Evolutionary conservation across 2,113 vertebrate species (phyloP).

Genomic region (Leptocoma aspasia): DNA sequence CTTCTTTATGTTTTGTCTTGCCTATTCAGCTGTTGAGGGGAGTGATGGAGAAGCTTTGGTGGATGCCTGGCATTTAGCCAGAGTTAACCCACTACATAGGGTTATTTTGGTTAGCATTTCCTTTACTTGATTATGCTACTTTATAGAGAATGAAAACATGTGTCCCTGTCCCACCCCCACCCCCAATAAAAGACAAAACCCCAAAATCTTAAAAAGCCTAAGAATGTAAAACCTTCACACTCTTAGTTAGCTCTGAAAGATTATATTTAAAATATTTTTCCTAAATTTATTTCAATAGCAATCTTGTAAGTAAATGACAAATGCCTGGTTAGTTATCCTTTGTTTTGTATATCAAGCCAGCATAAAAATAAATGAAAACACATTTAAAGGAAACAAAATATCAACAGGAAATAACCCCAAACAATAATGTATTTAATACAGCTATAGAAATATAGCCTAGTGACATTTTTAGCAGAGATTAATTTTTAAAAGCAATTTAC

Average conservation of each 20-base stretch:
- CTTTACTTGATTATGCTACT: background rate
- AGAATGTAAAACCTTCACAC: background rate
- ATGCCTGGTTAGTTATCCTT: background rate
- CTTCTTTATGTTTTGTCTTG: background rate
- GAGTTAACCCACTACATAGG: background rate
- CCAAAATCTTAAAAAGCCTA: background rate
- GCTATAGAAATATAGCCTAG: background rate
- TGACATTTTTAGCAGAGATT: background rate
- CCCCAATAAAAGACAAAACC: fast-evolving
- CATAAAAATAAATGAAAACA: background rate
- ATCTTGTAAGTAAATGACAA: background rate
- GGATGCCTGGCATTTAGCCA: background rate
- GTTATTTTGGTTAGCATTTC: background rate
- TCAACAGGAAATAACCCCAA: background rate
- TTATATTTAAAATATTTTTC: background rate
- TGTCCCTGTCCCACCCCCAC: fast-evolving
- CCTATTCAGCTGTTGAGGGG: background rate
- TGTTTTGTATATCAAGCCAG: fast-evolving
- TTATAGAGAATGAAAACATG: background rate
- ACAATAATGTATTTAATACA: background rate
- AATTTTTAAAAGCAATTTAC: background rate
- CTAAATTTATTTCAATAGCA: background rate
- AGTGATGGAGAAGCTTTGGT: background rate
- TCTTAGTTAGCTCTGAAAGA: background rate
- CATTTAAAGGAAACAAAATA: background rate